Evolutionary conservation across 2,888 invertebrate species (phyloP).

Genomic region (Rhabditoides inermis): DNA sequence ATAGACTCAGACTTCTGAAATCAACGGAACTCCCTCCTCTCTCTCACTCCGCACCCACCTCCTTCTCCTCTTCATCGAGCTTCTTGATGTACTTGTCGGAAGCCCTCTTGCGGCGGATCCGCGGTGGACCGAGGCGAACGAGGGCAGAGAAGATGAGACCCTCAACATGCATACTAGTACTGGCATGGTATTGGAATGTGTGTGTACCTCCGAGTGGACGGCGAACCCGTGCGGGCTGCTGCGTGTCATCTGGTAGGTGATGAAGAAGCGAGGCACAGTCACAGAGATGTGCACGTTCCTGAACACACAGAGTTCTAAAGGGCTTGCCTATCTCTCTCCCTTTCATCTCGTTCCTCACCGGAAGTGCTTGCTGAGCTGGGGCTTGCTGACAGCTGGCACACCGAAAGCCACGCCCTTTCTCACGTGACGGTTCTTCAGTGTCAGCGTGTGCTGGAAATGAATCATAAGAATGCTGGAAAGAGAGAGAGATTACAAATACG

Average conservation of each 20-base stretch:
- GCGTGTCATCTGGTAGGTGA: slow-evolving; percentile 95
- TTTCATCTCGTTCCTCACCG: slow-evolving; percentile 41
- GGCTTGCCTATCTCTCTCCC: neutral
- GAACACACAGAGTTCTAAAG: slow-evolving; percentile 55
- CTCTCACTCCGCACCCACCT: too few species aligned
- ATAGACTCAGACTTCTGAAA: too few species aligned
- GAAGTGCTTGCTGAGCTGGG: slow-evolving; percentile 79
- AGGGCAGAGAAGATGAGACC: neutral
- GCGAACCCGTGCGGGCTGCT: slow-evolving; percentile 58
- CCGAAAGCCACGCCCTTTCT: slow-evolving; percentile 79
- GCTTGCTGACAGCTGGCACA: slow-evolving; percentile 74
- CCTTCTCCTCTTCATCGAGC: too few species aligned
- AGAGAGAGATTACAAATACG: slow-evolving; percentile 6
- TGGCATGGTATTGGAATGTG: too few species aligned
- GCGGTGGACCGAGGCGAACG: neutral
- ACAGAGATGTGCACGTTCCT: slow-evolving; percentile 76
- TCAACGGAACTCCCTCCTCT: too few species aligned
- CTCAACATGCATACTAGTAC: too few species aligned
- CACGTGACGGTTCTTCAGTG: slow-evolving; percentile 82
- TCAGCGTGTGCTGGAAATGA: slow-evolving; percentile 60
- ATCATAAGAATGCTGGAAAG: slow-evolving; percentile 1
- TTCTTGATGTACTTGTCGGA: neutral
- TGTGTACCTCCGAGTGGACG: too few species aligned
- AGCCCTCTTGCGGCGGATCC: neutral
- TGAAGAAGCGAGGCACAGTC: slow-evolving; percentile 69